Evolutionary conservation across 2,797 vertebrate genomes (phyloP).

Genomic region (Lerista edwardsae): DNA sequence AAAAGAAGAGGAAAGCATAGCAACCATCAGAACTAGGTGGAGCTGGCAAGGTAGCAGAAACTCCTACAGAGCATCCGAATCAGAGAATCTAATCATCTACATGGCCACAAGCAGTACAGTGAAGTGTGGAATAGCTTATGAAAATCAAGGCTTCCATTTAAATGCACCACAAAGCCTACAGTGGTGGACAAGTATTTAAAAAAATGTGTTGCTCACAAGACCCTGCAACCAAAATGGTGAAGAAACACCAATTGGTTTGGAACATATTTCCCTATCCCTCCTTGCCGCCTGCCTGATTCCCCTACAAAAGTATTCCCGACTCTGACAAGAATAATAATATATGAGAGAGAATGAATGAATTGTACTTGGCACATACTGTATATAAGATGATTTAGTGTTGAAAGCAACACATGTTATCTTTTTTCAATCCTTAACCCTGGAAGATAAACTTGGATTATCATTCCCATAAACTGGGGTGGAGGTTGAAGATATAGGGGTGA

Average conservation of each 20-base stretch:
- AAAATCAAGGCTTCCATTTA: constrained; percentile 4
- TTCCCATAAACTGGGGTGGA: neutral
- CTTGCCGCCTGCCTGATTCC: neutral
- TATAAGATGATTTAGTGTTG: neutral
- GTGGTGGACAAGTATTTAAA: neutral
- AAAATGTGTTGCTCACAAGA: neutral
- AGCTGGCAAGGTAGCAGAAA: too few species aligned
- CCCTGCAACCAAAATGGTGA: neutral
- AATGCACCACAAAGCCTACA: neutral
- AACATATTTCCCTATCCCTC: neutral
- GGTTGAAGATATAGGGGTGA: neutral
- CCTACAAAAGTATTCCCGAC: neutral
- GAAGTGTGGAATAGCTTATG: neutral
- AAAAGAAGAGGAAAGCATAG: constrained; percentile 41
- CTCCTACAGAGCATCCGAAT: too few species aligned
- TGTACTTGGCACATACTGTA: neutral
- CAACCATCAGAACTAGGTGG: rapidly evolving
- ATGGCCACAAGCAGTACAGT: neutral
- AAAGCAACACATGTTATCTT: neutral
- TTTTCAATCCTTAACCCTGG: neutral
- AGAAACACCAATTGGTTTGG: neutral
- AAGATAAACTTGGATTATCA: neutral
- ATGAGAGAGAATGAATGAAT: too few species aligned
- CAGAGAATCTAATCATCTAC: neutral
- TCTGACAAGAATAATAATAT: neutral